Evolutionary conservation across 2,797 vertebrate genomes (phyloP).

Genomic region (Falco peregrinus): DNA sequence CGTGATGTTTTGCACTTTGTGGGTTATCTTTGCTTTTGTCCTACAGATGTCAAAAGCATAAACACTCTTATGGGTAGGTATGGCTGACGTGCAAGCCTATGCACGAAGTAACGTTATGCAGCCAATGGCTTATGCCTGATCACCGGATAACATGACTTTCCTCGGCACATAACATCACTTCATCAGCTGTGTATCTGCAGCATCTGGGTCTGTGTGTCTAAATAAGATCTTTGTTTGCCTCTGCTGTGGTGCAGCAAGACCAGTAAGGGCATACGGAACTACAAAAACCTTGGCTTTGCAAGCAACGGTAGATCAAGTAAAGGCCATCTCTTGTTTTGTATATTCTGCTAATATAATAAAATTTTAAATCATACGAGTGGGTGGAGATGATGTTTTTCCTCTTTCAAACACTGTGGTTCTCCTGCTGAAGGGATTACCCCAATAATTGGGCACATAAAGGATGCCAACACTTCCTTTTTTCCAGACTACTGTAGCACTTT

Average conservation of each 20-base stretch:
- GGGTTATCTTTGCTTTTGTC: background rate
- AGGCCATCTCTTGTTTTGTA: background rate
- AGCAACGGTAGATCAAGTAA: background rate
- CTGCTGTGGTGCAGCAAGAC: background rate
- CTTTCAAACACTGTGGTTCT: fast-evolving
- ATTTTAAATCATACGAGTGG: background rate
- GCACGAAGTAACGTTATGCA: background rate
- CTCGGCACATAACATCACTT: background rate
- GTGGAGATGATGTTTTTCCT: background rate
- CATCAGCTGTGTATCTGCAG: background rate
- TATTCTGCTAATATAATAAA: no score
- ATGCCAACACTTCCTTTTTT: background rate
- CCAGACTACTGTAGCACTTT: background rate
- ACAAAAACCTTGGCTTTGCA: background rate
- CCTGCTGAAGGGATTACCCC: background rate
- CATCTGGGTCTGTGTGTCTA: background rate
- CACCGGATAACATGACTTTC: background rate
- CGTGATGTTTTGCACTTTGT: background rate
- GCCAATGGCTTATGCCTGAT: background rate
- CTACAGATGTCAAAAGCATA: background rate
- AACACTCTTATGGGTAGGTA: background rate
- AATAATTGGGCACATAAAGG: background rate
- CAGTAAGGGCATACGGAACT: background rate
- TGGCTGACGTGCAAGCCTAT: background rate
- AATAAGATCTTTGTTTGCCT: background rate